These are phyloP conservation scores for Acanthisitta chloris DNA, from an alignment of 2,113 vertebrate species.

Conservation along the genomic window DNA sequence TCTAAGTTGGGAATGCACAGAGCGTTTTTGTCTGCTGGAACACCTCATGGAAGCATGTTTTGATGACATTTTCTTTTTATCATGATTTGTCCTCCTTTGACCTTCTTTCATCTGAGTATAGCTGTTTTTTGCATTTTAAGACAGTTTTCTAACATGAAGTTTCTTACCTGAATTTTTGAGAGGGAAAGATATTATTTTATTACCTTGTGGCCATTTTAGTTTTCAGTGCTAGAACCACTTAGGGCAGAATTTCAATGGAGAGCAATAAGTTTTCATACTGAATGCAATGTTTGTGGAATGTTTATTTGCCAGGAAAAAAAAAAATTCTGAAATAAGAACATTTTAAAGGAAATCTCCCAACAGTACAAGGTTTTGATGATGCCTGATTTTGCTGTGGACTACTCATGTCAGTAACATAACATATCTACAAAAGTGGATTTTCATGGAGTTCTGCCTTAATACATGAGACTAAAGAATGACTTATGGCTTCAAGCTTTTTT, in stretches of 20 bases:
- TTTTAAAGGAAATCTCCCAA: not conserved
- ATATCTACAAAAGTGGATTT: not conserved
- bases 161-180: not conserved
- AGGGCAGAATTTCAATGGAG: not conserved
- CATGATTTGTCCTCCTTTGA: not conserved
- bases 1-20: not conserved
- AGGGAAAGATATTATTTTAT: not conserved
- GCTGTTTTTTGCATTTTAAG: not conserved
- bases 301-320: not conserved
- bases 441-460: not conserved
- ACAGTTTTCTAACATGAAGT: not conserved
- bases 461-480: not conserved
- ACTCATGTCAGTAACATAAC: not conserved
- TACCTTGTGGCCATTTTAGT: not conserved
- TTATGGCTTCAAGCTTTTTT: not conserved
- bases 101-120: not conserved
- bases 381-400: not conserved
- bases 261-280: not conserved
- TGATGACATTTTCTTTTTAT: not conserved
- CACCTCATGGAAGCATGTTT: not conserved
- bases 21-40: not conserved
- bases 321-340: not conserved
- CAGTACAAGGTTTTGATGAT: not conserved
- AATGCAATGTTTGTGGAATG: not conserved
- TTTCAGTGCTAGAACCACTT: not conserved